Evolutionary conservation across 2,888 invertebrate species (phyloP).

Genomic region (Nezara viridula): DNA sequence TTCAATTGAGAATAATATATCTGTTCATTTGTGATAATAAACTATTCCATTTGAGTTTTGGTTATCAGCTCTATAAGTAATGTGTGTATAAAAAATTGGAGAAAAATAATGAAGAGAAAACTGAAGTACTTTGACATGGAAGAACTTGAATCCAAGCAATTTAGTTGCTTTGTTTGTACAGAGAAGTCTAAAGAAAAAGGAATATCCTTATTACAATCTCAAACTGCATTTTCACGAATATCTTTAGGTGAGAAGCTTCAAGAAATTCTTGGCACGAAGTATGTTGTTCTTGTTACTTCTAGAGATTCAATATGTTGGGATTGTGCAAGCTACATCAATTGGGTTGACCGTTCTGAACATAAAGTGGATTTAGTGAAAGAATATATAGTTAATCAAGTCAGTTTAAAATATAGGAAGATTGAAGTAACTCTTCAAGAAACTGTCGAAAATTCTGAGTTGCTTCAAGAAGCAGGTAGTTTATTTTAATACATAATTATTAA

Average conservation of each 20-base stretch:
- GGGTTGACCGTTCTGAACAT: slow-evolving; percentile 62
- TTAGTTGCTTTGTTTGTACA: slow-evolving; percentile 62
- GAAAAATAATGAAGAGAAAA: slow-evolving; percentile 35
- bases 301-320: slow-evolving; percentile 63
- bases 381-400: slow-evolving; percentile 59
- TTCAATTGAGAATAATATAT: not conserved
- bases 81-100: not conserved
- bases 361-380: slow-evolving; percentile 62
- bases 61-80: not conserved
- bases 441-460: slow-evolving; percentile 1
- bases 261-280: slow-evolving; percentile 63
- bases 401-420: slow-evolving; percentile 62
- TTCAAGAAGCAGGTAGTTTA: slow-evolving; percentile 1
- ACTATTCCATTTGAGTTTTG: not conserved
- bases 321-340: slow-evolving; percentile 63
- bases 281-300: slow-evolving; percentile 60
- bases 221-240: slow-evolving; percentile 63
- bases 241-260: slow-evolving; percentile 63
- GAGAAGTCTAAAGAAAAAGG: slow-evolving; percentile 61
- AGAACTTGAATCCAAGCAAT: slow-evolving; percentile 36
- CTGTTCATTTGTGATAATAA: not conserved
- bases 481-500: not conserved
- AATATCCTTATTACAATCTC: slow-evolving; percentile 60
- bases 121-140: not conserved
- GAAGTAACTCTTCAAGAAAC: slow-evolving; percentile 60